Base-by-base conservation (phyloP, 2,888 invertebrate species). In the Papilio elwesi region DNA sequence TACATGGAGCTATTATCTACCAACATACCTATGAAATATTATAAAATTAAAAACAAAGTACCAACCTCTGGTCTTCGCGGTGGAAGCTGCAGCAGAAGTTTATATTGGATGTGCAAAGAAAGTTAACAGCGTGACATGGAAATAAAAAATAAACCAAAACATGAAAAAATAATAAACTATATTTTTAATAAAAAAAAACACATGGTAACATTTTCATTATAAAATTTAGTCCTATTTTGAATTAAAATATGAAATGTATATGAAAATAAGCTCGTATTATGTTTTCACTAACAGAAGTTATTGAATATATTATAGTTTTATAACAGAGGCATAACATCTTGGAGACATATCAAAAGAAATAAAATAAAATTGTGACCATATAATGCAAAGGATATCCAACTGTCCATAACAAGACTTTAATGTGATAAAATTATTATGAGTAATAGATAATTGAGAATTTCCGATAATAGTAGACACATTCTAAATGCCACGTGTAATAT, bases 61-160 rank as follows among this genome's bases (percentile, higher is more conserved):
- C 68, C 77, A 73, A 97, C 97, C 97, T 98, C 98, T 87, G 97
- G 97, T 95, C 97, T 97, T 95, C 97, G 95, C 92, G 97, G 97
- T 90, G 97, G 97, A 95, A 96, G 95, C 97, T 97, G 95, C 87
- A 85, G 87, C 82, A 84, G 84, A 77, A 26, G 26, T 26, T 76
- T 81, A 87, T 86, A 90, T 90, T 87, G 85, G 86, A 83, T 86
- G 92, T 91, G 92, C 90, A 92, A 91, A 92, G 83, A 92, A 92
- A 91, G 85, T 86, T 87, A 90, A 92, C 91, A 91, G 91, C 92
- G 91, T 92, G 90, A 92, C 92, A 92, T 92, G 92, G 79, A 92
- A 93, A 92, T 87, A 91, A 91, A 88, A 62, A 80, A 88, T 85
- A 86, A 91, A 87, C 86, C 85, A 88, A 89, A 87, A 86, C 81